phyloP scores from a whole-genome alignment of 1,140 invertebrate species.

The Caenorhabditis briggsae region DNA sequence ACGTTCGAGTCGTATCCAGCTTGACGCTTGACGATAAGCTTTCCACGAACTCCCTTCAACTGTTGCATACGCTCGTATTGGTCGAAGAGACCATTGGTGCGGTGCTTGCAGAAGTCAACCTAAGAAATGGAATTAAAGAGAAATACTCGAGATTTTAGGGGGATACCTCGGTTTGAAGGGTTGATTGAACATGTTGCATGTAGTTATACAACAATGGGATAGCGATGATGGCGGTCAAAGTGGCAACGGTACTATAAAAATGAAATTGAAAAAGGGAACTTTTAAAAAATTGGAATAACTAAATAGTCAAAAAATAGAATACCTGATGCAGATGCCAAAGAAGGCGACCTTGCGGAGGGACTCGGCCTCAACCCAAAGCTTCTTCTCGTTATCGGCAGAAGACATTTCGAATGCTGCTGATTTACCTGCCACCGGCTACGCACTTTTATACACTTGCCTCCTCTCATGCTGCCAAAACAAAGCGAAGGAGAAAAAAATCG shows the following conservation, averaged over 20 bases:
- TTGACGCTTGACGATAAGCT: constrained; percentile 60
- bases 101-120: constrained; percentile 72
- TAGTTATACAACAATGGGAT: constrained; percentile 75
- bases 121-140: constrained; percentile 28
- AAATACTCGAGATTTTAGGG: neutral
- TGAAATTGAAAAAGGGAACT: neutral
- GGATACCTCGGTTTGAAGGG: constrained; percentile 69
- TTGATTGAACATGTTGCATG: constrained; percentile 73
- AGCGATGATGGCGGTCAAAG: constrained; percentile 70
- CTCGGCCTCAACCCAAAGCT: constrained; percentile 65
- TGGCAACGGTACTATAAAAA: constrained; percentile 69
- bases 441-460: constrained; percentile 54
- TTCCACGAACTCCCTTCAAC: constrained; percentile 64
- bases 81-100: constrained; percentile 67
- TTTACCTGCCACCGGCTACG: constrained; percentile 41
- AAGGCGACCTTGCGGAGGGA: constrained; percentile 68
- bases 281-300: neutral
- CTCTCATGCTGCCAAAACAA: constrained; percentile 47
- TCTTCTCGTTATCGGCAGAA: constrained; percentile 63
- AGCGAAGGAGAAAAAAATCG: constrained; percentile 31
- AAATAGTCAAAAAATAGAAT: constrained; percentile 7
- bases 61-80: constrained; percentile 67
- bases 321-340: constrained; percentile 69
- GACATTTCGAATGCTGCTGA: constrained; percentile 51
- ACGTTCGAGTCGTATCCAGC: constrained; percentile 63